Evolutionary conservation across 2,888 invertebrate genomes (phyloP).

Genomic region (Drosophila mimica): DNA sequence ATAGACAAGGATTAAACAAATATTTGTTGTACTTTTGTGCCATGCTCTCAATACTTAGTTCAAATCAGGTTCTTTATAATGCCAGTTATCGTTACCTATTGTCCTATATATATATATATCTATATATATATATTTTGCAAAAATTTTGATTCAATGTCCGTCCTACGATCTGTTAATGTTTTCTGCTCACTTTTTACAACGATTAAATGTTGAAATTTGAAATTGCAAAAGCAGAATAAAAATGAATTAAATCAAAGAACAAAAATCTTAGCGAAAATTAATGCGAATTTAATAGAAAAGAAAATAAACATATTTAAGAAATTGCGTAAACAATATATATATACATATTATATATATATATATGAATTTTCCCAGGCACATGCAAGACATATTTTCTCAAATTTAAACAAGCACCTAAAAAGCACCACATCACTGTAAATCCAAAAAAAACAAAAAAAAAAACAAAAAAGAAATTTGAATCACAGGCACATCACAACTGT

Average conservation of each 20-base stretch:
- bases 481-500: slow-evolving; percentile 65
- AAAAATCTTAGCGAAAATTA: slow-evolving; percentile 58
- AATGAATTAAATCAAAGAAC: slow-evolving; percentile 17
- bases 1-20: slow-evolving; percentile 3
- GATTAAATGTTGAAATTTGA: slow-evolving; percentile 34
- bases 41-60: slow-evolving; percentile 49
- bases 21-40: slow-evolving; percentile 50
- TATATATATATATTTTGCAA: slow-evolving; percentile 37
- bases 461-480: neutral
- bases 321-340: slow-evolving; percentile 13
- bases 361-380: slow-evolving; percentile 44
- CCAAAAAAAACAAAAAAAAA: slow-evolving; percentile 10
- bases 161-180: slow-evolving; percentile 73
- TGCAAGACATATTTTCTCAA: slow-evolving; percentile 48
- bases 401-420: slow-evolving; percentile 45
- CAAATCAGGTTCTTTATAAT: slow-evolving; percentile 36
- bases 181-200: slow-evolving; percentile 39
- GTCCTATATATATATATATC: slow-evolving; percentile 21
- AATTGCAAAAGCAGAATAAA: slow-evolving; percentile 20
- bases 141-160: slow-evolving; percentile 73
- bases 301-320: slow-evolving; percentile 42
- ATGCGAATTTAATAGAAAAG: slow-evolving; percentile 69
- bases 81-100: slow-evolving; percentile 25
- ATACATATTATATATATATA: slow-evolving; percentile 11
- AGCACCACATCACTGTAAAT: slow-evolving; percentile 65